Evolutionary conservation across 2,113 vertebrate genomes (phyloP).

Genomic region (Alethe diademata): DNA sequence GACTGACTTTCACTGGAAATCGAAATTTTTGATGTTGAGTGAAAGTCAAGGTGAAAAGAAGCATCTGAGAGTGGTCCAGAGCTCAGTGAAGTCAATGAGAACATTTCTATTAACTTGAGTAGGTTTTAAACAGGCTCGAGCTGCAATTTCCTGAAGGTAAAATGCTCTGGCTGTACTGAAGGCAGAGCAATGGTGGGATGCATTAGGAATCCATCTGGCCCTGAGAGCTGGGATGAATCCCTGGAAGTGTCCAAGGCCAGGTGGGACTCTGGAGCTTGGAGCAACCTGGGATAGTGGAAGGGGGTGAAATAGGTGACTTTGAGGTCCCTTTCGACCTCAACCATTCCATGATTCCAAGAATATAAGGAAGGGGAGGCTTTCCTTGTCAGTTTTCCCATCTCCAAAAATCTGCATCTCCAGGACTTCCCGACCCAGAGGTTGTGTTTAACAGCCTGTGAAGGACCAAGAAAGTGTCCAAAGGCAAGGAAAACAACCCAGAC

Average conservation of each 20-base stretch:
- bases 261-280: background rate
- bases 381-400: background rate
- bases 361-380: background rate
- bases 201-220: background rate
- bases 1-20: conserved; percentile 1
- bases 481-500: background rate
- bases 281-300: accelerated
- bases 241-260: background rate
- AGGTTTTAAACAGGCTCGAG: background rate
- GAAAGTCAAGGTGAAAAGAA: conserved; percentile 42
- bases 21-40: background rate
- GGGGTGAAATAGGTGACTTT: background rate
- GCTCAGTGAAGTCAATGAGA: background rate
- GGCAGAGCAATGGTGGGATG: background rate
- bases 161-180: background rate
- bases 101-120: conserved; percentile 17
- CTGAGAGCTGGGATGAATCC: background rate
- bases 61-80: background rate
- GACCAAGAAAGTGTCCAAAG: background rate
- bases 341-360: background rate
- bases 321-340: background rate
- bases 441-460: conserved; percentile 20
- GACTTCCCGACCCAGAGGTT: background rate
- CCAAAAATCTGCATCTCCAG: background rate
- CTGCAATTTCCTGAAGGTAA: conserved; percentile 17